Base-by-base conservation (phyloP, 2,888 invertebrate species). In the Cheilosia impressa region DNA sequence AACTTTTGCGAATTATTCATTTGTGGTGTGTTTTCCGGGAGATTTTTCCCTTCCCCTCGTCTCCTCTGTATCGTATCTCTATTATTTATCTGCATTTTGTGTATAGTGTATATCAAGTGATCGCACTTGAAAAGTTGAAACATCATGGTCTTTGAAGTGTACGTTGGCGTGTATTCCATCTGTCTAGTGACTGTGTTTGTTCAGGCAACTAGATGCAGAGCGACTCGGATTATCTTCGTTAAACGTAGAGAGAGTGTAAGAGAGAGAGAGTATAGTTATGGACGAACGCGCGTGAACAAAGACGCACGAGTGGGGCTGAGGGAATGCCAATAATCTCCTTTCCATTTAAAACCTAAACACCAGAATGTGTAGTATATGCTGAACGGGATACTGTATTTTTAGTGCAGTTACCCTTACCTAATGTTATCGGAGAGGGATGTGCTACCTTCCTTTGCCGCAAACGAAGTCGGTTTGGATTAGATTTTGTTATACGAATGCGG, bases 1-100 rank as follows among this genome's bases (percentile, higher is more conserved):
- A 85, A 85, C 71, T 80, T 81, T 85, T 80, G 62, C 71, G 81
- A 80, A 85, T 81, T 80, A 85, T 80, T 85, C 80, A 85, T 85
- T 85, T 85, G 85, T 76, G 80, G 85, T 81, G 76, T 85, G 80
- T 72, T 80, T 69, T 75, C 57, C 58, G 57, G 22, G 34, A 63
- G 53, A 68, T 58, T 69, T 62, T 24, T 15, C 50, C 22, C 19
- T 13, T 31, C 50, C n/a, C 34, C 7, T 52, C 53, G 19, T 52
- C 66, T 27, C 27, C 15, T 52, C 15, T n/a, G 45, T 24, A n/a
- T 15, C 34, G 10, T 73, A 62, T 73, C 55, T 77, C 53, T 62
- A 58, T 78, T 62, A 58, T 78, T 66, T 55, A 52, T 45, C n/a
- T 82, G 47, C 47, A 47, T 38, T 47, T 47, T 19, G 47, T 45